Base-by-base conservation (phyloP, 2,113 vertebrate genomes). In the Neotragus pygmaeus region DNA sequence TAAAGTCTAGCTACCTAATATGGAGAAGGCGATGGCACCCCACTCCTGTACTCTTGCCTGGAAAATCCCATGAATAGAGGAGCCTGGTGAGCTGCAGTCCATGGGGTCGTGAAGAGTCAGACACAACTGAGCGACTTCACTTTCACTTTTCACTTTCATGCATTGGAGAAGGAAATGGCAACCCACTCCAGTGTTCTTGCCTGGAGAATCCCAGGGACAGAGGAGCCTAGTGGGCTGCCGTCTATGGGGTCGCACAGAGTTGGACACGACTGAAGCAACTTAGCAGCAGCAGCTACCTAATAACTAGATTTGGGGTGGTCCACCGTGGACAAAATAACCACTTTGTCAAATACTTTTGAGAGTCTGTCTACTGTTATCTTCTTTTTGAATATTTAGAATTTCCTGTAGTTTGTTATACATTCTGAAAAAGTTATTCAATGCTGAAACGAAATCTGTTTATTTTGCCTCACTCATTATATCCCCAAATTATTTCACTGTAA, bases 401-500 rank as follows among this genome's bases (percentile, higher is more conserved):
- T 14, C 36, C 15, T 12, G 6, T 77, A 60, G n/a, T 43, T 90
- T 90, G 21, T 55, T 70, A 55, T 45, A 90, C 4, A 0, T 73
- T 53, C 73, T 86, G 25, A 57, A 47, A 12, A 64, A 60, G 21
- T 58, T 93, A 30, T 64, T 15, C 8, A 57, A 27, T 36, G 45
- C 5, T n/a, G 25, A 75, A 70, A 73, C 73, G 15, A 91, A 81
- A 55, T 55, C 70, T 60, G 28, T 16, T 75, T 82, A 15, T 8
- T 17, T 57, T 75, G 55, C 36, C 36, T 77, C 39, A 43, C 14
- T 82, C 15, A 30, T 1, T 62, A 21, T 39, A 81, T 49, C 7
- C 9, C 45, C 17, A 88, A 75, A 45, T 88, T 91, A 47, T 73
- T 88, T 97, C 53, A 86, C 12, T 19, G 27, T n/a, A 78, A 93